phyloP scores from a whole-genome alignment of 2,888 invertebrate species.

The Tinea trinotella region DNA sequence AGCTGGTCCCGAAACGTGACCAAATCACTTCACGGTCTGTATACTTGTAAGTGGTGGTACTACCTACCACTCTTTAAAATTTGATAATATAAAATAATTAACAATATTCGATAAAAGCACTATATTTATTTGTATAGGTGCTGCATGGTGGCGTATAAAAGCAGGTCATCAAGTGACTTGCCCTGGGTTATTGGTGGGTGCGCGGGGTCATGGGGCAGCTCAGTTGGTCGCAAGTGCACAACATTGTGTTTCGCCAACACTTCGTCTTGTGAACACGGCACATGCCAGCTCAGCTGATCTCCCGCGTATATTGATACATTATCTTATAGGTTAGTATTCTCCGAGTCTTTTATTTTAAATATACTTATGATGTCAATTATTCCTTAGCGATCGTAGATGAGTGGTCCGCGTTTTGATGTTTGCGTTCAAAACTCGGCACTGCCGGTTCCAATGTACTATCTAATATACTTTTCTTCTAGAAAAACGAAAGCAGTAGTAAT shows the following conservation, averaged over 20 bases:
- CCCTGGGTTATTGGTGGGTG: slow-evolving; percentile 44
- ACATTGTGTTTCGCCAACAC: slow-evolving; percentile 40
- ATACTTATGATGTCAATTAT: too few species aligned
- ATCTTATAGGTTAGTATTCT: slow-evolving; percentile 39
- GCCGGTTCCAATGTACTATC: too few species aligned
- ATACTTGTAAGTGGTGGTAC: background rate
- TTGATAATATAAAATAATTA: background rate
- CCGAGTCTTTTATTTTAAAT: background rate
- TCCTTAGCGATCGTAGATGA: too few species aligned
- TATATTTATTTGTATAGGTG: slow-evolving; percentile 44
- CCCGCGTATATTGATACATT: slow-evolving; percentile 41
- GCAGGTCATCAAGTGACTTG: slow-evolving; percentile 32
- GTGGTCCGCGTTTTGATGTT: too few species aligned
- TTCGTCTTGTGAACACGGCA: slow-evolving; percentile 38
- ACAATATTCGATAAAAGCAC: too few species aligned
- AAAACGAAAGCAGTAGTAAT: too few species aligned
- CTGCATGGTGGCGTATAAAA: slow-evolving; percentile 54
- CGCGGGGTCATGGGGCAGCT: slow-evolving; percentile 35
- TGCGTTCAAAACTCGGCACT: too few species aligned
- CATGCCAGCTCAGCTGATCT: slow-evolving; percentile 41
- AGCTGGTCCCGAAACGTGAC: too few species aligned
- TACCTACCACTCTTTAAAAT: background rate
- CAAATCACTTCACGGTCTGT: too few species aligned
- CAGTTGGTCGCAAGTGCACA: slow-evolving; percentile 54
- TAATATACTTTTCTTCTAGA: too few species aligned